A percentile compares a stretch with the other conserved stretches of the same genome.
phyloP scores from a whole-genome alignment of 2,113 vertebrate species.

The Nanger granti region DNA sequence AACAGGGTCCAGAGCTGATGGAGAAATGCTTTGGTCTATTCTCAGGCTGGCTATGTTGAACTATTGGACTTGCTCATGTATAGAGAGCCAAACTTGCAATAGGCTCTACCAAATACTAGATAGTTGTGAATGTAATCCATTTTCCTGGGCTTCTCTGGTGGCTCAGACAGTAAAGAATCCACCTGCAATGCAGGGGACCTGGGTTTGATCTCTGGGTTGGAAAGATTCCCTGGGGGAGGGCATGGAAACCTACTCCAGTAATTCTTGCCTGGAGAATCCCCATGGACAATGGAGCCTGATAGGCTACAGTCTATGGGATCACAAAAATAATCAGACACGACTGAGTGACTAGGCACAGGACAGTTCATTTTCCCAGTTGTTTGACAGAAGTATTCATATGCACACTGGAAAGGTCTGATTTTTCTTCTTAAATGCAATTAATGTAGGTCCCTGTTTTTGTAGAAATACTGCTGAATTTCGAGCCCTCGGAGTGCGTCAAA shows the following conservation, averaged over 20 bases:
- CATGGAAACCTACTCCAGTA: neutral
- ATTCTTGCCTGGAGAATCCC: neutral
- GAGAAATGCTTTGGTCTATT: neutral
- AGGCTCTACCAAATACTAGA: neutral
- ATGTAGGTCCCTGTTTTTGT: neutral
- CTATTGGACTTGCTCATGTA: neutral
- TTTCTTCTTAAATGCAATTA: neutral
- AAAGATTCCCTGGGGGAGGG: neutral
- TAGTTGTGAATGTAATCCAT: neutral
- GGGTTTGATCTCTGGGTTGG: neutral
- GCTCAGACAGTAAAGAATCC: neutral
- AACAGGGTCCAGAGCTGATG: neutral
- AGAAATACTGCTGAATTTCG: neutral
- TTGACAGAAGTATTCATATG: neutral
- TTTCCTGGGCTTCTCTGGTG: neutral
- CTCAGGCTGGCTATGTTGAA: neutral
- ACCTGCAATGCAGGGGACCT: neutral
- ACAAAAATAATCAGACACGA: neutral
- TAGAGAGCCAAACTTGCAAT: neutral
- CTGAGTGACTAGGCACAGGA: neutral
- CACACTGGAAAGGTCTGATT: neutral
- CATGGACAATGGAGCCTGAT: neutral
- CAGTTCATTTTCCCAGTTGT: neutral
- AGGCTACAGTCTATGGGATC: neutral
- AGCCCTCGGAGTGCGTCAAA: neutral